Evolutionary conservation across 1,140 invertebrate genomes (phyloP).

Genomic region (Drosophila littoralis): DNA sequence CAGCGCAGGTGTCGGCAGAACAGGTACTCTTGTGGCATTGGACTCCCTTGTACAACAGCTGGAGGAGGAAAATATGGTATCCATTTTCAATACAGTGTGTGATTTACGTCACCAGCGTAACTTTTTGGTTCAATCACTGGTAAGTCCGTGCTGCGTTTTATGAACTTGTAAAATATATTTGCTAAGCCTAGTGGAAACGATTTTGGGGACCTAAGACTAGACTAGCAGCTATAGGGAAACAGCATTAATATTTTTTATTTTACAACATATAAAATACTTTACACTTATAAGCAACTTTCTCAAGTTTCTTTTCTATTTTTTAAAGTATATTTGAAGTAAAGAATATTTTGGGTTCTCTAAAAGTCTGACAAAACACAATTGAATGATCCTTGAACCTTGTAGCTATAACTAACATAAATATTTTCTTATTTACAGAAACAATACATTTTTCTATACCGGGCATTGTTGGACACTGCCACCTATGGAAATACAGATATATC

Average conservation of each 20-base stretch:
- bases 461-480: constrained; percentile 95
- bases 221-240: too few relatives aligned
- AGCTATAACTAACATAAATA: background rate
- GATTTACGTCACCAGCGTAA: constrained; percentile 95
- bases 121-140: constrained; percentile 95
- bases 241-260: too few relatives aligned
- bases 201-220: too few relatives aligned
- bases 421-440: constrained; percentile 90
- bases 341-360: too few relatives aligned
- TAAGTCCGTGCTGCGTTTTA: constrained; percentile 82
- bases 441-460: constrained; percentile 98
- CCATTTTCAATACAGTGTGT: constrained; percentile 95
- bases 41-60: constrained; percentile 95
- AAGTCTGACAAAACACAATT: too few relatives aligned
- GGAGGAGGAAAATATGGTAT: constrained; percentile 91
- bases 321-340: too few relatives aligned
- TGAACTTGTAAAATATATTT: too few relatives aligned
- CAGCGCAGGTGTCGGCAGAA: constrained; percentile 94
- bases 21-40: constrained; percentile 95
- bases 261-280: too few relatives aligned
- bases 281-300: too few relatives aligned
- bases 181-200: too few relatives aligned
- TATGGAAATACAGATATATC: constrained; percentile 97
- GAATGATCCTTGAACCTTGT: too few relatives aligned
- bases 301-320: too few relatives aligned